A percentile compares a stretch with the other conserved stretches of the same genome.
Evolutionary conservation across 2,888 invertebrate genomes (phyloP).

Genomic region (Colostygia pectinataria): DNA sequence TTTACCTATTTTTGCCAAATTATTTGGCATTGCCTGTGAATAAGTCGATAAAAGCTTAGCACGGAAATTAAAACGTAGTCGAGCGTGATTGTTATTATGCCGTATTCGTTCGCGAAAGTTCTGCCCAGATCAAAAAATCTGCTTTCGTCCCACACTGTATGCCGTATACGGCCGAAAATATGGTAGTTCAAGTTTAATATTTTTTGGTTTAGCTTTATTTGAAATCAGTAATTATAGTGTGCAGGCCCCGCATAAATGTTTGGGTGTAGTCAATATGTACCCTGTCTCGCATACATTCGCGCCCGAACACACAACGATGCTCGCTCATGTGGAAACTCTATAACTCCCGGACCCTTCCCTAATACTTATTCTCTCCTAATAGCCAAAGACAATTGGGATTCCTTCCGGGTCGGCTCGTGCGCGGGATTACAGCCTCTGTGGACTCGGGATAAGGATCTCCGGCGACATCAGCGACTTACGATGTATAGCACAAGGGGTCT

Average conservation of each 20-base stretch:
- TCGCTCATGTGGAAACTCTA: constrained; percentile 10
- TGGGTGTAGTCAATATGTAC: too few relatives aligned
- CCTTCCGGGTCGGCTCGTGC: constrained; percentile 2
- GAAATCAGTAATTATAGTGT: too few relatives aligned
- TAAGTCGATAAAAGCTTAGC: too few relatives aligned
- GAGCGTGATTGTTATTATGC: constrained; percentile 10
- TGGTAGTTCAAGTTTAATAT: too few relatives aligned
- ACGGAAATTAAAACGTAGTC: constrained; percentile 17
- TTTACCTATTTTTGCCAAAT: constrained; percentile 15
- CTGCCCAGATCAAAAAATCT: too few relatives aligned
- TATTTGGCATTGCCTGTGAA: too few relatives aligned
- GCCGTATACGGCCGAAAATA: too few relatives aligned
- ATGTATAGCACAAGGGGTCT: not conserved
- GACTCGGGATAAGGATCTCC: constrained; percentile 4
- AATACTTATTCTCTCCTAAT: constrained; percentile 23
- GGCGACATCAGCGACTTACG: constrained; percentile 1
- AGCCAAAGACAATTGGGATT: constrained; percentile 18
- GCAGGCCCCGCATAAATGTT: too few relatives aligned
- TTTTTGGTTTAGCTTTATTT: too few relatives aligned
- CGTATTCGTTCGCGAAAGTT: too few relatives aligned
- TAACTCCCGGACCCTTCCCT: constrained; percentile 18
- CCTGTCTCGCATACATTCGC: not conserved
- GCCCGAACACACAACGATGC: constrained; percentile 7
- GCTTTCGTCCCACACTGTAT: too few relatives aligned
- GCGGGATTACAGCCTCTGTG: constrained; percentile 11